These are phyloP conservation scores for Danio tinwini DNA, from an alignment of 2,797 vertebrate species.

Conservation along the genomic window DNA sequence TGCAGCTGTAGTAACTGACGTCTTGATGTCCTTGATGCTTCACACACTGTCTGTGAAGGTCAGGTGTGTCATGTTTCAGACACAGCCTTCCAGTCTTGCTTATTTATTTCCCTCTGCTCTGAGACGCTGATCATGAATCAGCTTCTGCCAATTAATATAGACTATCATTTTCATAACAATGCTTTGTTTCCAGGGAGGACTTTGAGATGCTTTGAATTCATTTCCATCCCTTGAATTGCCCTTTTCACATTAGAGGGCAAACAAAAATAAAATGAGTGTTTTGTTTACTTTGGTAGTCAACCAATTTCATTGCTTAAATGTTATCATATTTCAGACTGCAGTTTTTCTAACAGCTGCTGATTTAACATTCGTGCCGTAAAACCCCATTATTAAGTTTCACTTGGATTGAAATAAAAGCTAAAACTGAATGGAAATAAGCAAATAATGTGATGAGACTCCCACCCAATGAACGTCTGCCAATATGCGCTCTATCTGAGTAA, in stretches of 20 bases:
- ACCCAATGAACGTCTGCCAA: conserved; percentile 45
- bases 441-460: background rate
- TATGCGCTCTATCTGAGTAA: conserved; percentile 30
- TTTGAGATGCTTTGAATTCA: conserved; percentile 30
- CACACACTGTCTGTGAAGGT: background rate
- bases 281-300: conserved; percentile 59
- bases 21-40: background rate
- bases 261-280: conserved; percentile 46
- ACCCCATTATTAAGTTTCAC: conserved; percentile 55
- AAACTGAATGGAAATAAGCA: conserved; percentile 38
- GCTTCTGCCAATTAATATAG: conserved; percentile 32
- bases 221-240: conserved; percentile 44
- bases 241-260: conserved; percentile 50
- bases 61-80: background rate
- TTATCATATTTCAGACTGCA: conserved; percentile 55
- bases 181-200: conserved; percentile 43
- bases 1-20: background rate
- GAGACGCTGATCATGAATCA: background rate
- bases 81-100: background rate
- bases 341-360: conserved; percentile 40
- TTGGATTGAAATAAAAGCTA: conserved; percentile 51
- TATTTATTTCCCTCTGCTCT: conserved; percentile 2
- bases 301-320: conserved; percentile 59
- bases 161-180: conserved; percentile 37
- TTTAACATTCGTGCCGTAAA: conserved; percentile 57